Evolutionary conservation across 2,113 vertebrate species (phyloP).

Genomic region (Capricornis sumatraensis): DNA sequence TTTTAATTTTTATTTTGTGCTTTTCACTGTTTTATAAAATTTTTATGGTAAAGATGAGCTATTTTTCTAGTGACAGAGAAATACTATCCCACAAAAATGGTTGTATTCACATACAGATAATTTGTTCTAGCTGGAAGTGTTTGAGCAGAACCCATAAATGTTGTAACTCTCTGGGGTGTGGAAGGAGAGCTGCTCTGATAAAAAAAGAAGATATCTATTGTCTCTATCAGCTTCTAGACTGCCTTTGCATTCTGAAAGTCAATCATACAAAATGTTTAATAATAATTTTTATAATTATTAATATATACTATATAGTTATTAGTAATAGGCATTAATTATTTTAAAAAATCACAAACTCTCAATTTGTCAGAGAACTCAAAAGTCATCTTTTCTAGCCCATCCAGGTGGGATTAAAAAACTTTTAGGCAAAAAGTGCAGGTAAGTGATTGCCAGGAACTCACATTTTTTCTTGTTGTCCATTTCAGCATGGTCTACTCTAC

Average conservation of each 20-base stretch:
- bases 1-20: not conserved
- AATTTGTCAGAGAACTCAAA: not conserved
- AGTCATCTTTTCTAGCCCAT: not conserved
- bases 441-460: not conserved
- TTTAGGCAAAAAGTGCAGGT: not conserved
- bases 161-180: not conserved
- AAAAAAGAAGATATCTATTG: not conserved
- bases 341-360: not conserved
- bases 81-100: not conserved
- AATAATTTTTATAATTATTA: not conserved
- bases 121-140: not conserved
- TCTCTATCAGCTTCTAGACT: not conserved
- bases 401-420: not conserved
- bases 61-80: not conserved
- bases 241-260: not conserved
- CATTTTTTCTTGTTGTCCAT: no score
- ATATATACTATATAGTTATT: not conserved
- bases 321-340: not conserved
- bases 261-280: not conserved
- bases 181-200: not conserved
- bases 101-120: not conserved
- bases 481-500: not conserved
- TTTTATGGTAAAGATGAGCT: not conserved
- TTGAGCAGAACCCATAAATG: not conserved
- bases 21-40: slow-evolving; percentile 1